phyloP scores from a whole-genome alignment of 37 sponge, comb jelly and placozoan genomes.

The Tethya wilhelma region DNA sequence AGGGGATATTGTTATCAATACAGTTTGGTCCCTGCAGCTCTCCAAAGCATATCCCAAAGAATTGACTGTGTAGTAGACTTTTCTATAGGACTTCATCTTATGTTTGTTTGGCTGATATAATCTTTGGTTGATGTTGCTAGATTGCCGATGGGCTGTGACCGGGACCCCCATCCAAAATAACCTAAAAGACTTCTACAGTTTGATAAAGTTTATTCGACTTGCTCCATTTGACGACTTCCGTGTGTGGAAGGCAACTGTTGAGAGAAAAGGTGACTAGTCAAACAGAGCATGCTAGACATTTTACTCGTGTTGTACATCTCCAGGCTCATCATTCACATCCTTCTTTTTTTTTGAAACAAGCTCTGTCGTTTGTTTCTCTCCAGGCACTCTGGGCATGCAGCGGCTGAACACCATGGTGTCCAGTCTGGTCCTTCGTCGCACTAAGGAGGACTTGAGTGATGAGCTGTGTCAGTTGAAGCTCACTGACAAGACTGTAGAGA shows the following conservation, averaged over 20 bases:
- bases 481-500: conserved; percentile 45
- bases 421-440: conserved; percentile 62
- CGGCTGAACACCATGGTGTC: conserved; percentile 66
- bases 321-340: background rate
- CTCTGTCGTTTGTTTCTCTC: background rate
- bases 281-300: background rate
- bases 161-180: conserved; percentile 89
- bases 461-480: conserved; percentile 34
- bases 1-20: too few relatives aligned
- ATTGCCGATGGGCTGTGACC: conserved; percentile 75
- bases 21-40: background rate
- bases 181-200: conserved; percentile 75
- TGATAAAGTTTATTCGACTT: conserved; percentile 70
- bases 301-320: background rate
- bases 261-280: conserved; percentile 27
- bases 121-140: conserved; percentile 15
- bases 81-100: background rate
- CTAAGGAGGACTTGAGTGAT: conserved; percentile 59
- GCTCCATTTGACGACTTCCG: conserved; percentile 77
- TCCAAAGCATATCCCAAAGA: background rate
- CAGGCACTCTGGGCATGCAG: conserved; percentile 60
- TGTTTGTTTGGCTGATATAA: background rate
- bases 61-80: background rate
- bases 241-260: conserved; percentile 72
- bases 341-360: background rate